These are phyloP conservation scores for Trissoscelio sp. DNA, from an alignment of 2,888 invertebrate species.

Conservation along the genomic window DNA sequence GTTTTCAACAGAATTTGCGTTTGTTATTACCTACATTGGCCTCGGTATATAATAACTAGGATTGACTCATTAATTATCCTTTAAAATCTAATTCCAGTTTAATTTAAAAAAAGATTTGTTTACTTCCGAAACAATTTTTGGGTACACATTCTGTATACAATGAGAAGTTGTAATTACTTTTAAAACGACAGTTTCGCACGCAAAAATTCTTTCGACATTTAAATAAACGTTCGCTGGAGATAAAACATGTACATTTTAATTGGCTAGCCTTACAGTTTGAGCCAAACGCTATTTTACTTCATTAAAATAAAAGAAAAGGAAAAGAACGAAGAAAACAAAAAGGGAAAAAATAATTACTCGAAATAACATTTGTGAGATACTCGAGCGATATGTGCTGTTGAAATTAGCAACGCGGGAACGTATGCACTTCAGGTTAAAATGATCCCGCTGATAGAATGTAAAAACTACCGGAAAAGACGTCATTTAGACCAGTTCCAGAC, in stretches of 20 bases:
- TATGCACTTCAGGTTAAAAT: slow-evolving; percentile 2
- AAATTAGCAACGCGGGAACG: slow-evolving; percentile 12
- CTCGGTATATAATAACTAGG: no score
- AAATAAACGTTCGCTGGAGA: background rate
- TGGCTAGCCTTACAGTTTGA: slow-evolving; percentile 1
- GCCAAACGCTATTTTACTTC: background rate
- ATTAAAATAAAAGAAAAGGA: slow-evolving; percentile 2
- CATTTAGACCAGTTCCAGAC: slow-evolving; percentile 8
- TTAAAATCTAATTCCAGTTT: no score
- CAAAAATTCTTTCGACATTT: slow-evolving; percentile 16
- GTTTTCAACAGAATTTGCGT: no score
- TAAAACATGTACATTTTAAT: slow-evolving; percentile 10
- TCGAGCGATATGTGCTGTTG: slow-evolving; percentile 26
- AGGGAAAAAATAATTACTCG: slow-evolving; percentile 22
- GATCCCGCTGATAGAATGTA: slow-evolving; percentile 27
- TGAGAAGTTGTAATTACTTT: slow-evolving; percentile 14
- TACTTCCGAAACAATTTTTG: no score
- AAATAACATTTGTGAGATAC: slow-evolving; percentile 35
- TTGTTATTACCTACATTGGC: no score
- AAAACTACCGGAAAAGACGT: slow-evolving; percentile 41
- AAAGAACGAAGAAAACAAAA: background rate
- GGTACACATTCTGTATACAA: no score
- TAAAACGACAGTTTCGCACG: slow-evolving; percentile 10
- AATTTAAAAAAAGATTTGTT: no score
- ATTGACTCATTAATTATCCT: no score